Percentiles rank a stretch among this genome's conserved stretches.
phyloP scores from a whole-genome alignment of 1,140 invertebrate species.

The Coboldia fuscipes region DNA sequence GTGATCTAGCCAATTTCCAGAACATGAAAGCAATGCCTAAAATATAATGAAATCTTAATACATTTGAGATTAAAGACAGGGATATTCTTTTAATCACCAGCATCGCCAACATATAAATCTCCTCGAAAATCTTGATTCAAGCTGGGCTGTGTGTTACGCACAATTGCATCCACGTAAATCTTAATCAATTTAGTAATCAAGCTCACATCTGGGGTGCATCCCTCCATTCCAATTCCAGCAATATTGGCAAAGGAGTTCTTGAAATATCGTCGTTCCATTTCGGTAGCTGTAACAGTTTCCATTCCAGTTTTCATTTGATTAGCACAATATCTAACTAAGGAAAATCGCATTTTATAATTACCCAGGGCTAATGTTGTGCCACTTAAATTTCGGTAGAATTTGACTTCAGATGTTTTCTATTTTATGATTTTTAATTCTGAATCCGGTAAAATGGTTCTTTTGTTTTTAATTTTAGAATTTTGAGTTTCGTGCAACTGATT shows the following conservation, averaged over 20 bases:
- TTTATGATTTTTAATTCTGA: no score
- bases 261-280: constrained; percentile 16
- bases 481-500: no score
- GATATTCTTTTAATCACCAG: constrained; percentile 12
- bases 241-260: constrained; percentile 16
- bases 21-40: constrained; percentile 25
- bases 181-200: constrained; percentile 18
- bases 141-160: constrained; percentile 15
- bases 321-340: no score
- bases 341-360: no score
- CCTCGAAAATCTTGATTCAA: constrained; percentile 21
- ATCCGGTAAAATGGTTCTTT: no score
- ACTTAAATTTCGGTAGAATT: no score
- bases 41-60: background rate
- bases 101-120: constrained; percentile 27
- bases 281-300: no score
- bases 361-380: no score
- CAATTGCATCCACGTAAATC: constrained; percentile 18
- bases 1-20: constrained; percentile 23
- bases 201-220: constrained; percentile 5
- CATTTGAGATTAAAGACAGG: background rate
- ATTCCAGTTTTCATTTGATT: no score
- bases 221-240: constrained; percentile 12
- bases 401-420: no score
- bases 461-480: no score